phyloP scores from a whole-genome alignment of 2,113 vertebrate genomes.

The Maccullochella peelii region DNA sequence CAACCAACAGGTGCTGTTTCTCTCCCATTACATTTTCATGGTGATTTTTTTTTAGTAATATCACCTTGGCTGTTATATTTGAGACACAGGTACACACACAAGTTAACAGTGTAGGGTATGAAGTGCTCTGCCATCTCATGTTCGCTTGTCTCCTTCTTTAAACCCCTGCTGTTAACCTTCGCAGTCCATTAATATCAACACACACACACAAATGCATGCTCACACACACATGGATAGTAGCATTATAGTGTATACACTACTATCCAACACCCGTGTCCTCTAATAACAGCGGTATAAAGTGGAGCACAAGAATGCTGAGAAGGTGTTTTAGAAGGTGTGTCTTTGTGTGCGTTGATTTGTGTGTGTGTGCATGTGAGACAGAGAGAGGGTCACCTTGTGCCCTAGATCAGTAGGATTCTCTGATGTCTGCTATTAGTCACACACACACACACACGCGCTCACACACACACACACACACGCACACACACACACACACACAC shows the following conservation, averaged over 20 bases:
- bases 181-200: slow-evolving; percentile 59
- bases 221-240: background rate
- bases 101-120: slow-evolving; percentile 25
- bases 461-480: slow-evolving; percentile 2
- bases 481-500: background rate
- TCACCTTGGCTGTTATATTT: slow-evolving; percentile 52
- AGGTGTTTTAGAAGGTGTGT: slow-evolving; percentile 49
- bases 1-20: slow-evolving; percentile 43
- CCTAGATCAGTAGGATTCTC: slow-evolving; percentile 58
- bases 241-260: slow-evolving; percentile 1
- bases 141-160: slow-evolving; percentile 44
- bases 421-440: slow-evolving; percentile 61
- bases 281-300: slow-evolving; percentile 51
- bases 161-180: slow-evolving; percentile 60
- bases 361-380: slow-evolving; percentile 29
- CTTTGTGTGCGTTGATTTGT: slow-evolving; percentile 11
- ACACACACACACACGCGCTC: background rate
- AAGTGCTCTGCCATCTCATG: slow-evolving; percentile 39
- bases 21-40: slow-evolving; percentile 22
- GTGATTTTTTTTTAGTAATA: slow-evolving; percentile 10
- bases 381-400: slow-evolving; percentile 67
- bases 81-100: slow-evolving; percentile 25
- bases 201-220: background rate
- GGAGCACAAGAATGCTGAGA: slow-evolving; percentile 65
- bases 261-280: slow-evolving; percentile 17